Conservation (phyloP, 2,888 invertebrate genomes). For the Emmelina monodactyla region DNA sequence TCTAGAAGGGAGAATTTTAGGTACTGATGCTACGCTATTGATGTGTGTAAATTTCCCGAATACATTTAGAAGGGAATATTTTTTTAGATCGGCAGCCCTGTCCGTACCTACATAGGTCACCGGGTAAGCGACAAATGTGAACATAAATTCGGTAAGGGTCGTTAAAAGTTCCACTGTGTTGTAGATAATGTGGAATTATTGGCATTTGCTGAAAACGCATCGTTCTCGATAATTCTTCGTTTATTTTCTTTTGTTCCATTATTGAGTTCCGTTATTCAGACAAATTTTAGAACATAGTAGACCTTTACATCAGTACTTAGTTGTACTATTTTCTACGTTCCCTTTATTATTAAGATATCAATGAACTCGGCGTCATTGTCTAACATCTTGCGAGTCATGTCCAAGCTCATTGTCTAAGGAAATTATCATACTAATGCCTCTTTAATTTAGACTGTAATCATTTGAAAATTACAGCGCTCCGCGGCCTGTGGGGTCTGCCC, state of each 20-base stretch:
- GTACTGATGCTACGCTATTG: too few species aligned
- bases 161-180: background rate
- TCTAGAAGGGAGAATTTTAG: too few species aligned
- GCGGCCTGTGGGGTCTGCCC: conserved; percentile 27
- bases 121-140: background rate
- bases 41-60: too few species aligned
- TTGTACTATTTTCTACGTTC: too few species aligned
- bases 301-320: too few species aligned
- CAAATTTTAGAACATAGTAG: too few species aligned
- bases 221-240: too few species aligned
- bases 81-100: too few species aligned
- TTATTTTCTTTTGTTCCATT: background rate
- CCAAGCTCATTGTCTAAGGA: conserved; percentile 21
- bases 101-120: background rate
- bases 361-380: too few species aligned
- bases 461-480: conserved; percentile 17
- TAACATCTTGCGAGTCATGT: conserved; percentile 12
- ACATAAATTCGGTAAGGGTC: conserved; percentile 1
- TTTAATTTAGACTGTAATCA: conserved; percentile 21
- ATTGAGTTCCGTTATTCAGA: background rate
- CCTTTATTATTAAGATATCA: too few species aligned
- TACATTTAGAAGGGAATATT: too few species aligned
- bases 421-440: conserved; percentile 23
- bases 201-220: conserved; percentile 1
- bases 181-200: background rate